Conservation (phyloP, 53 echinoderm and acorn worm species). For the Hippasteria phrygiana region DNA sequence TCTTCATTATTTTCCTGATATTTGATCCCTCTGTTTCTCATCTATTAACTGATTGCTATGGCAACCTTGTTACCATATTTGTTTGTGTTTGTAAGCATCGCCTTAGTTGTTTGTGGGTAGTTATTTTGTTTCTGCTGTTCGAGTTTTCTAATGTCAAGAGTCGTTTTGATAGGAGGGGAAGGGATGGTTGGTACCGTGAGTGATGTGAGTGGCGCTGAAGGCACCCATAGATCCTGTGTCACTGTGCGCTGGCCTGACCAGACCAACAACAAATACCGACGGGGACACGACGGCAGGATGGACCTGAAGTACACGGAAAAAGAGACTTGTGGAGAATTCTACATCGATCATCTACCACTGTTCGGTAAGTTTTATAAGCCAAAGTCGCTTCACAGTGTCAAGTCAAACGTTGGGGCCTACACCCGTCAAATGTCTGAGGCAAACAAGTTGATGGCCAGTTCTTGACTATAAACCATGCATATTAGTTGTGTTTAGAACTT, state of each 20-base stretch:
- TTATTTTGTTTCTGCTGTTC: background rate
- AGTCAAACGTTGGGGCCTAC: no score
- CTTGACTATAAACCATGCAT: no score
- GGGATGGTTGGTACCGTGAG: constrained; percentile 66
- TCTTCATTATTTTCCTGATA: background rate
- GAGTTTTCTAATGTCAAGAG: background rate
- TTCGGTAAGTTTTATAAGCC: constrained; percentile 58
- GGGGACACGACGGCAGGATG: constrained; percentile 74
- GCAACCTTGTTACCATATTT: background rate
- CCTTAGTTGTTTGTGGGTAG: no score
- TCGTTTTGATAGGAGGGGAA: constrained; percentile 58
- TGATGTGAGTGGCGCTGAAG: constrained; percentile 35
- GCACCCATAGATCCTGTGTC: constrained; percentile 51
- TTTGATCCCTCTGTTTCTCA: background rate
- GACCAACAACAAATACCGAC: constrained; percentile 46
- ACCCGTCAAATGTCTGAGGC: no score
- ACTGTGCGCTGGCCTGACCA: constrained; percentile 68
- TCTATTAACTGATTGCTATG: background rate
- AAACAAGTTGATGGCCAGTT: no score
- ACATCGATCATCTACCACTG: constrained; percentile 66
- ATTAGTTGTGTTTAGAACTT: no score
- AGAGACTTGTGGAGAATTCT: constrained; percentile 47
- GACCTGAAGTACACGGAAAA: constrained; percentile 62
- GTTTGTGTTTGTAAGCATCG: background rate
- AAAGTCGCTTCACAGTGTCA: no score